Percentiles rank a stretch among this genome's conserved stretches.
Conservation (phyloP, 1,140 invertebrate species). For the Tachypleus tridentatus region DNA sequence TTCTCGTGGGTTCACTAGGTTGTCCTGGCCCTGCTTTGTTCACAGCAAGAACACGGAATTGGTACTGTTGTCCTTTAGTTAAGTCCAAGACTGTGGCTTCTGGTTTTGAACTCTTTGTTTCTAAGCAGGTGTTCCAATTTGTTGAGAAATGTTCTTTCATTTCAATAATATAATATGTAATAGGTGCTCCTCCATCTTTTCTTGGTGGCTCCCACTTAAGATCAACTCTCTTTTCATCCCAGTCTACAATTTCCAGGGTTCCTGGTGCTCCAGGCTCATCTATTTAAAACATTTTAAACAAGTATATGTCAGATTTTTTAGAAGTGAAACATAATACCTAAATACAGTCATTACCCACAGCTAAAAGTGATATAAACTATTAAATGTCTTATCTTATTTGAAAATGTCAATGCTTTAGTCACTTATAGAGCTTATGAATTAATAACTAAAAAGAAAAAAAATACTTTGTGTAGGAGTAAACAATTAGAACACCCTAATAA, state of each 20-base stretch:
- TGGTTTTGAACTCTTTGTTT: constrained; percentile 50
- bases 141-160: constrained; percentile 85
- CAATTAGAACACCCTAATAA: too few relatives aligned
- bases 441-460: too few relatives aligned
- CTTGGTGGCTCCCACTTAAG: constrained; percentile 81
- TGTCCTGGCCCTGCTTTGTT: constrained; percentile 90
- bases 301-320: too few relatives aligned
- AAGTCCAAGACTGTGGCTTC: constrained; percentile 73
- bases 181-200: constrained; percentile 83
- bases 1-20: constrained; percentile 47
- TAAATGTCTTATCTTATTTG: too few relatives aligned
- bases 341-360: too few relatives aligned
- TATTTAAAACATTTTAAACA: too few relatives aligned
- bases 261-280: constrained; percentile 61
- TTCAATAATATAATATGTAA: constrained; percentile 91
- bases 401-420: too few relatives aligned
- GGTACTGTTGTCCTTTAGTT: constrained; percentile 77
- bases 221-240: constrained; percentile 83
- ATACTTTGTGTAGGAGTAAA: too few relatives aligned
- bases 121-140: constrained; percentile 70
- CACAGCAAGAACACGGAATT: constrained; percentile 82
- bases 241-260: constrained; percentile 76
- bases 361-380: too few relatives aligned
- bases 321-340: too few relatives aligned
- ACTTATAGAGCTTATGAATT: too few relatives aligned